These are phyloP conservation scores for Stegophylla sp. DNA, from an alignment of 2,888 invertebrate genomes.

Conservation along the genomic window DNA sequence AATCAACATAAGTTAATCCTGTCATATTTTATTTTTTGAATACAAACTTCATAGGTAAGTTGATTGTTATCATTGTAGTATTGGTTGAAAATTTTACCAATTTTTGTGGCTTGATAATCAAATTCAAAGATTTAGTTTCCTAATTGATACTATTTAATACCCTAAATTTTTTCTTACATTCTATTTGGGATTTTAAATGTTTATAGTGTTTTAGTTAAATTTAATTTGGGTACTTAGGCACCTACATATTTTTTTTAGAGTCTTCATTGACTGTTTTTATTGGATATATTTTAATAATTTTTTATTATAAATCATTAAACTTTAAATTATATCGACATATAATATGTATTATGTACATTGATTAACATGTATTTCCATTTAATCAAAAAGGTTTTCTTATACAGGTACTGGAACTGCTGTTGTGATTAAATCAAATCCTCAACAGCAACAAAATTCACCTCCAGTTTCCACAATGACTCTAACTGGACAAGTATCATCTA, in stretches of 20 bases:
- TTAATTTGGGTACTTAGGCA: too few relatives aligned
- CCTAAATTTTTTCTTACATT: not conserved
- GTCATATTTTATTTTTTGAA: not conserved
- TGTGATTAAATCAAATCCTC: slow-evolving; percentile 58
- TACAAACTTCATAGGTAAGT: not conserved
- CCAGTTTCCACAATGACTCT: slow-evolving; percentile 62
- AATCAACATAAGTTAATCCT: not conserved
- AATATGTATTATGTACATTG: not conserved
- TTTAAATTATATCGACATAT: not conserved
- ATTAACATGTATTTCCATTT: not conserved
- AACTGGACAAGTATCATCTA: slow-evolving; percentile 62
- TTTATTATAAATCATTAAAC: too few relatives aligned
- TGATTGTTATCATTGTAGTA: not conserved
- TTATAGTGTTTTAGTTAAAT: not conserved
- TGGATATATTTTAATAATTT: too few relatives aligned
- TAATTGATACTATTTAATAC: not conserved
- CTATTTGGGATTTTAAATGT: not conserved
- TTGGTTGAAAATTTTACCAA: not conserved
- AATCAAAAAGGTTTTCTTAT: not conserved
- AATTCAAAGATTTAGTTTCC: not conserved
- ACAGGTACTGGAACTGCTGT: slow-evolving; percentile 57
- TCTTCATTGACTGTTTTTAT: too few relatives aligned
- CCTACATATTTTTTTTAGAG: too few relatives aligned
- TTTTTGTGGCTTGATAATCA: not conserved
- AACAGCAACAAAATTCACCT: slow-evolving; percentile 47